Evolutionary conservation across 2,113 vertebrate species (phyloP), one percentile per base, ranked within the genome.

Genomic region (Tauraco erythrolophus): DNA sequence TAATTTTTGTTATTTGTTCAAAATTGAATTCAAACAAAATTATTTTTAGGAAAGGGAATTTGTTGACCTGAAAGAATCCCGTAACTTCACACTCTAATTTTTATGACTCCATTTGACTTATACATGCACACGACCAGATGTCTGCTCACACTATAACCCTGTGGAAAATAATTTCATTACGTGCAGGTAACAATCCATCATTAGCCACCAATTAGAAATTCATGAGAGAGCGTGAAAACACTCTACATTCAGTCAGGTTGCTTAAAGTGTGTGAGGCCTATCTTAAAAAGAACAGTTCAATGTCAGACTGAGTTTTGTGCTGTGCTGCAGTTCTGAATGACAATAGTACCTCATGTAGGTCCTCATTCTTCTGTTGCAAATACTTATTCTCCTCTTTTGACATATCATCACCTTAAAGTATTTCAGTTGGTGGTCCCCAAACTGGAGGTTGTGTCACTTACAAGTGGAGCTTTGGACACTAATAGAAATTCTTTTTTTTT

Each of bases 171-270:
- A 76, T 56, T 88, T 81, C 35, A 80, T 78, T 81, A 88, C 11
- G 3, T 54, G 17, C 48, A 91, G 86, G 68, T 86, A 70, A 89
- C 50, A 88, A 88, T 92, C 64, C 83, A n/a, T 91, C 92, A 93
- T 95, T 96, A 95, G 61, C 21, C 50, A 71, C 45, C 91, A 97
- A 96, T 92, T 93, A 93, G 84, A 96, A 96, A 97, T 94, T 94
- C 72, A 91, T 60, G 57, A 22, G n/a, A 95, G 75, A 78, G 50
- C 57, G 50, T 31, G 27, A 54, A 81, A 94, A 89, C 68, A 56
- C 50, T 92, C 81, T 70, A 17, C 41, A 62, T 94, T 94, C 62
- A 71, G 53, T 60, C 19, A 46, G 66, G 57, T 64, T 74, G 46
- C 68, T 86, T 85, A 37, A 33, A 86, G 9, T 45, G 54, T 51